These are phyloP conservation scores for Gonatopus flavifemur DNA, from an alignment of 1,140 invertebrate genomes.

Conservation along the genomic window DNA sequence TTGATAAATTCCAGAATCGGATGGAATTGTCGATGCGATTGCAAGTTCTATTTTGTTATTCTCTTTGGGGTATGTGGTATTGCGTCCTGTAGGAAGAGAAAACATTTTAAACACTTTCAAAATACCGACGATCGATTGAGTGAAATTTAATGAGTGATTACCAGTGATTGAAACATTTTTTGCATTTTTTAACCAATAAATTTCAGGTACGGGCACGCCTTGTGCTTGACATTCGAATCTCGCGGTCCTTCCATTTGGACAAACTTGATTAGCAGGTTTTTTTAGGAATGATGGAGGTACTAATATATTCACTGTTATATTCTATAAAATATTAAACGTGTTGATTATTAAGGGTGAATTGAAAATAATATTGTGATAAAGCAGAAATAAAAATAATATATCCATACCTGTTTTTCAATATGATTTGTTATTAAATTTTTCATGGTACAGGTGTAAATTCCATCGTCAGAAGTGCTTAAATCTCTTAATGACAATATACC, in stretches of 20 bases:
- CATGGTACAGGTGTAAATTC: slow-evolving; percentile 64
- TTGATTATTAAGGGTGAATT: too few relatives aligned
- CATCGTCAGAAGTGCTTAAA: slow-evolving; percentile 54
- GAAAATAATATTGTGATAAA: too few relatives aligned
- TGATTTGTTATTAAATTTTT: slow-evolving; percentile 38
- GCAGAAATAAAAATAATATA: not conserved
- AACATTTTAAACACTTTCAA: slow-evolving; percentile 5
- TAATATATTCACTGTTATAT: slow-evolving; percentile 59
- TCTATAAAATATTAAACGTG: slow-evolving; percentile 31
- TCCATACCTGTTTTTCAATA: slow-evolving; percentile 55
- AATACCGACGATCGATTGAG: not conserved
- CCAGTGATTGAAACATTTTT: slow-evolving; percentile 62
- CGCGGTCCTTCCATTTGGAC: slow-evolving; percentile 68
- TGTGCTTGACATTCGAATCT: slow-evolving; percentile 70
- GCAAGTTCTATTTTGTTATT: slow-evolving; percentile 60
- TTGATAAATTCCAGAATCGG: slow-evolving; percentile 76
- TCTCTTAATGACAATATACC: slow-evolving; percentile 53
- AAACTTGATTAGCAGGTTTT: slow-evolving; percentile 61
- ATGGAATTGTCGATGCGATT: slow-evolving; percentile 66
- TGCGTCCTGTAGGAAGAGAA: slow-evolving; percentile 51
- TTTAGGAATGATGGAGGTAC: slow-evolving; percentile 63
- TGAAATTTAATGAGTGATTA: too few relatives aligned
- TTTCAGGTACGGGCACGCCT: slow-evolving; percentile 65
- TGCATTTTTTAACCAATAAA: slow-evolving; percentile 74
- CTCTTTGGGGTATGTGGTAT: slow-evolving; percentile 55